phyloP scores from a whole-genome alignment of 2,888 invertebrate genomes.

The Pristionchus entomophagus region DNA sequence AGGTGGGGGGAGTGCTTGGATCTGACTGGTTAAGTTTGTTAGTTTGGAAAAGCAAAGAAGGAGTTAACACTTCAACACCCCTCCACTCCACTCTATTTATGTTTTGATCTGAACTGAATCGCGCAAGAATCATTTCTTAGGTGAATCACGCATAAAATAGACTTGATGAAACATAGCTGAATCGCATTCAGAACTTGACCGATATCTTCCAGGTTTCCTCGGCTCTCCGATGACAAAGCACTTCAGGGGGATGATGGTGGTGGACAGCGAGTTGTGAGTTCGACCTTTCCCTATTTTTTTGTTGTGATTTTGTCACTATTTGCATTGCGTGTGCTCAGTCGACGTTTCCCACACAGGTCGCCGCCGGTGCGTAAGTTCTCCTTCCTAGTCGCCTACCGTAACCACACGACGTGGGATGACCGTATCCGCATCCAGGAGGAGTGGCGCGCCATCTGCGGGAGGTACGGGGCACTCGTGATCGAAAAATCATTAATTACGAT shows the following conservation, averaged over 20 bases:
- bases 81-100: background rate
- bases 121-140: background rate
- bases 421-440: conserved; percentile 70
- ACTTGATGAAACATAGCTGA: background rate
- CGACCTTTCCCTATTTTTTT: background rate
- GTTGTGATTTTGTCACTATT: background rate
- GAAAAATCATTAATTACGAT: background rate
- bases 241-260: conserved; percentile 62
- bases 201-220: conserved; percentile 59
- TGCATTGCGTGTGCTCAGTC: background rate
- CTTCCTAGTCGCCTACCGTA: conserved; percentile 68
- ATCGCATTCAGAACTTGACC: background rate
- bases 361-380: conserved; percentile 66
- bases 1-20: too few relatives aligned
- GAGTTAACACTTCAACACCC: too few relatives aligned
- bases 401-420: conserved; percentile 69
- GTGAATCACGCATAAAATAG: background rate
- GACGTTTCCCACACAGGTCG: conserved; percentile 50
- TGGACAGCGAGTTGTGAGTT: conserved; percentile 55
- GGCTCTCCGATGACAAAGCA: conserved; percentile 66
- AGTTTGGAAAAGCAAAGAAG: too few relatives aligned
- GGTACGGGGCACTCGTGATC: conserved; percentile 13
- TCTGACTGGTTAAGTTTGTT: too few relatives aligned
- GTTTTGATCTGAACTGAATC: too few relatives aligned
- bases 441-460: conserved; percentile 63